Evolutionary conservation across 2,113 vertebrate genomes (phyloP), one percentile per base, ranked within the genome.

Genomic region (Cercopithecus mona): DNA sequence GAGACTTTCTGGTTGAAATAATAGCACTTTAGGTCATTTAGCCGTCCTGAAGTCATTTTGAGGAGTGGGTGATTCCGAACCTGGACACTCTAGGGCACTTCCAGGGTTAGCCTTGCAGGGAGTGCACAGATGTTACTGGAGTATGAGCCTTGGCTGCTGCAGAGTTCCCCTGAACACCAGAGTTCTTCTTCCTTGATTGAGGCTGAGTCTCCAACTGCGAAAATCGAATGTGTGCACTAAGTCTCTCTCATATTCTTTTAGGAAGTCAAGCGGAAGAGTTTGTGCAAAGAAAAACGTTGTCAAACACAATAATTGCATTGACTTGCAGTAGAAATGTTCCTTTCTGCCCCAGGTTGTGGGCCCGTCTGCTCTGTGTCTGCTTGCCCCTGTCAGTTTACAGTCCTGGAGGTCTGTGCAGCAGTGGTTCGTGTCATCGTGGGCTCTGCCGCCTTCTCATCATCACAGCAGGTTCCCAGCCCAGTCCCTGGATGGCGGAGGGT

Each of bases 261-360:
- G 30, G 22, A 27, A 7, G 32, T 18, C 38, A 9, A 20, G 2
- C 35, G 11, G 48, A 52, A 38, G 1, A 17, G 59, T 18, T 8
- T 7, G 16, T 18, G 10, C 68, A 16, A 8, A 3, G 27, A 30
- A 50, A 52, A 17, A 2, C 2, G 8, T 0, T 13, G 48, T 10
- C 45, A 8, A 27, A 17, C 0, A 3, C 22, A 32, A 73, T 0
- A 1, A 3, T 5, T 1, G 0, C 7, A 2, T 0, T 4, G 43
- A 27, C 70, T 32, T 72, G 52, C 3, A 2, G 43, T 0, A 23
- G 25, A 22, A 17, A 16, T 8, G 0, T 3, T 0, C 45, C 48
- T 0, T 8, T 13, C 25, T 10, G n/a, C 80, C 5, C 23, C 35
- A 4, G 3, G 61, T 5, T 30, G 5, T 0, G 43, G 16, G 30